Base-by-base conservation (phyloP, 1,140 invertebrate genomes). In the Macrotrachela quadricornifera region DNA sequence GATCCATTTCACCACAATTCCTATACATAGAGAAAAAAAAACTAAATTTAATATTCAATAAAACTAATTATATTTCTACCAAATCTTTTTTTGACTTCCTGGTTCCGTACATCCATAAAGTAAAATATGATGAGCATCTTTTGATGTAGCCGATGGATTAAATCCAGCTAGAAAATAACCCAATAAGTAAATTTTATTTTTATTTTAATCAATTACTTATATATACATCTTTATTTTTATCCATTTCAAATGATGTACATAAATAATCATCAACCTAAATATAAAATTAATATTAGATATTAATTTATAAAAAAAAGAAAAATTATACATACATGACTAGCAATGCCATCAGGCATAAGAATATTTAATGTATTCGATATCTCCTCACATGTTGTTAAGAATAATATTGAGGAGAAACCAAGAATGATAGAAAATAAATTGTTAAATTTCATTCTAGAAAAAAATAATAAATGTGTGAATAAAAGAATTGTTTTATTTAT, bases 91-190 rank as follows among this genome's bases (percentile, higher is more conserved):
- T 54, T 75, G 70, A 42, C 77, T 79, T 42, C 85, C 85, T 6
- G 87, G 85, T 55, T 76, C 74, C 37, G 76, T 74, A 53, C 90
- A 96, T 14, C 88, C 88, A 70, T 90, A 96, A 1, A 96, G 66
- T 45, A 96, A 69, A 74, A 95, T 92, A 66, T 96, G 91, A 73
- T 96, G 91, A 16, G 85, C 84, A 9, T 79, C 83, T 59, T 80
- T 72, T 78, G 83, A 85, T n/a, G 83, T 80, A 0, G 87, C 85
- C 67, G 91, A 83, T 11, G 91, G 86, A 67, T 87, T 76, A 71
- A 91, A 96, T 56, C 82, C 84, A 61, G 85, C 83, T 85, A 63
- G 56, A 76, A 75, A 56, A 14, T 39, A 11, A 14, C 13, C 9
- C 50, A 17, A 13, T 21, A 13, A 37, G 14, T 14, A 14, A 10